Conservation (phyloP, 2,797 vertebrate genomes). For the Craterocephalus amniculus region DNA sequence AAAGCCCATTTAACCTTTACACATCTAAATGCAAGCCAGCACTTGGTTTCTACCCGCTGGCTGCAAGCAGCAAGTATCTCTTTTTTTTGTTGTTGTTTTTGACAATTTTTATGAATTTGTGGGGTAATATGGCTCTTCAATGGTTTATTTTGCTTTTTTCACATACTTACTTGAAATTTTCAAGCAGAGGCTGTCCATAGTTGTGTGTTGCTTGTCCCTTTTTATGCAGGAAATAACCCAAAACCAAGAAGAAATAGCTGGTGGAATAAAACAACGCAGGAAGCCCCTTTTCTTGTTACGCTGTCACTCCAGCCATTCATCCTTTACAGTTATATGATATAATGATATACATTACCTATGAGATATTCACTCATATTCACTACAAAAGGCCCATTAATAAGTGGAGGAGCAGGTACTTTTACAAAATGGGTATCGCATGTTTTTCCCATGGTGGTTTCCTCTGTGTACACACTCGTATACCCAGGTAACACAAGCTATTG, state of each 20-base stretch:
- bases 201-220: background rate
- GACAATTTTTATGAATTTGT: conserved; percentile 9
- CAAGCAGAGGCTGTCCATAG: background rate
- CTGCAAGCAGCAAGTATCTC: conserved; percentile 26
- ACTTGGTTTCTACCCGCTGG: conserved; percentile 28
- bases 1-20: conserved; percentile 76
- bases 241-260: background rate
- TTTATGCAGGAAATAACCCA: conserved; percentile 3
- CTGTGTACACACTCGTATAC: conserved; percentile 18
- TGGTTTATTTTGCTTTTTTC: conserved; percentile 6
- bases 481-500: conserved; percentile 43
- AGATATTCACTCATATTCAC: conserved; percentile 45
- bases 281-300: conserved; percentile 45
- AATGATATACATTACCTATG: conserved; percentile 57
- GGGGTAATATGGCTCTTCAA: background rate
- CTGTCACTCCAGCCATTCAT: conserved; percentile 46
- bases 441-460: conserved; percentile 64
- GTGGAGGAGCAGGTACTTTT: conserved; percentile 44
- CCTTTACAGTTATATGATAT: conserved; percentile 33
- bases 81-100: conserved; percentile 10
- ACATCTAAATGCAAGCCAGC: conserved; percentile 42
- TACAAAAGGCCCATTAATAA: conserved; percentile 68
- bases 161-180: background rate
- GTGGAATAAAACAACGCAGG: conserved; percentile 19
- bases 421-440: conserved; percentile 43